Percentiles rank a stretch among this genome's conserved stretches.
These are phyloP conservation scores for Pseudochirops corinnae DNA, from an alignment of 2,797 vertebrate species.

Conservation along the genomic window DNA sequence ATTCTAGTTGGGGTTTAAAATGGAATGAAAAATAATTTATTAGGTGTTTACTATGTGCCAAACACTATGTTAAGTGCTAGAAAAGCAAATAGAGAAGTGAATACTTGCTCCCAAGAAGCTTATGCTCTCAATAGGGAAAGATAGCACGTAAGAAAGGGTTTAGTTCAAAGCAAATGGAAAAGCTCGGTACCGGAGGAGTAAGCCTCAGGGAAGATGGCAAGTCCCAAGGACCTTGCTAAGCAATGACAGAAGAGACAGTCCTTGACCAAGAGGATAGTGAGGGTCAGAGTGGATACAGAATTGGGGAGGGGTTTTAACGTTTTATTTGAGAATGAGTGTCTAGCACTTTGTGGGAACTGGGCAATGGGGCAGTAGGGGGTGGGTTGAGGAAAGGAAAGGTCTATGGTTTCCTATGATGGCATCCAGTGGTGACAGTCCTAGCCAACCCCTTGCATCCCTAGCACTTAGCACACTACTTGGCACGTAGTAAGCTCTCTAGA, in stretches of 20 bases:
- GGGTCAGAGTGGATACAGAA: neutral
- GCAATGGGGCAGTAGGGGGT: neutral
- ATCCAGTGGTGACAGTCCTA: neutral
- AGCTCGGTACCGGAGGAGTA: neutral
- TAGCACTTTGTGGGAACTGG: neutral
- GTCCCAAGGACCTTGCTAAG: neutral
- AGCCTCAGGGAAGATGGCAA: neutral
- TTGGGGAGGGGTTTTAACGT: neutral
- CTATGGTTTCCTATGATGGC: neutral
- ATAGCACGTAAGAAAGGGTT: neutral
- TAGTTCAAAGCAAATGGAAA: neutral
- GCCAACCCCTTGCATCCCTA: neutral
- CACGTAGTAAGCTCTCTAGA: neutral
- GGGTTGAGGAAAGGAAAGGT: neutral
- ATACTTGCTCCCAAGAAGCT: neutral
- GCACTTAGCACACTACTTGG: neutral
- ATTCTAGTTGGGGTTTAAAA: neutral
- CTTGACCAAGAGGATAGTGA: neutral
- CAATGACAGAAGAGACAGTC: neutral
- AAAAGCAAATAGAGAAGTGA: neutral
- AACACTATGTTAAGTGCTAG: neutral
- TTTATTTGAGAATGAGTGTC: neutral
- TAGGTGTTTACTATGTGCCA: neutral
- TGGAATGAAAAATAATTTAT: neutral
- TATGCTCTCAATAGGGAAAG: neutral